Evolutionary conservation across 2,113 vertebrate species (phyloP), one percentile per base, ranked within the genome.

Genomic region (Pseudonaja textilis): DNA sequence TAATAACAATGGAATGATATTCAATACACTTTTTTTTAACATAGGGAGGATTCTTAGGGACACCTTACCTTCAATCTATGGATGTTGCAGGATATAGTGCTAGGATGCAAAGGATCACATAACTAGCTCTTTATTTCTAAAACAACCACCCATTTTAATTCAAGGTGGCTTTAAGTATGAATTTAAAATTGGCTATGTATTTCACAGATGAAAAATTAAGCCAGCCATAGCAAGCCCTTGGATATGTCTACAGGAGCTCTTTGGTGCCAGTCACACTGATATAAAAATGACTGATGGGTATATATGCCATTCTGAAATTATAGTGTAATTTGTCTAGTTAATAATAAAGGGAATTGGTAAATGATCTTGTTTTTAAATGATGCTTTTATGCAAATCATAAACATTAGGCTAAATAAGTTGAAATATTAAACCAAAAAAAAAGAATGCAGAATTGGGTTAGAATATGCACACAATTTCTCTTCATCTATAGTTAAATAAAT

Each of bases 231-330:
- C 61, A 89, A 47, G 26, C 52, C 10, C 88, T 57, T 89, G 26
- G 34, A 87, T 4, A 89, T 34, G 6, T 9, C 52, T 59, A 16
- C 29, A 47, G 6, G 59, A 20, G 26, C 2, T 90, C 56, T 64
- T 87, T 87, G 74, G 47, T 64, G 86, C 5, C 39, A 64, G 81
- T 50, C 93, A 89, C 95, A 96, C 91, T 64, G 34, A 93, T 96
- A 85, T 90, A 91, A 92, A 96, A 96, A 94, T 95, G 64, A 96
- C 95, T 93, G 95, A 10, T 95, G 93, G 74, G 96, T 96, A 94
- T 95, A 93, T 90, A 95, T 95, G 95, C 29, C 85, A 93, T 94
- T 42, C 93, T 87, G 74, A 95, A 69, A 96, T 94, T 94, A 97
- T 96, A 96, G 18, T 85, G 29, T 20, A 50, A 89, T 8, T 94